phyloP scores from a whole-genome alignment of 2,113 vertebrate species.

The mouse (Mus musculus) region DNA sequence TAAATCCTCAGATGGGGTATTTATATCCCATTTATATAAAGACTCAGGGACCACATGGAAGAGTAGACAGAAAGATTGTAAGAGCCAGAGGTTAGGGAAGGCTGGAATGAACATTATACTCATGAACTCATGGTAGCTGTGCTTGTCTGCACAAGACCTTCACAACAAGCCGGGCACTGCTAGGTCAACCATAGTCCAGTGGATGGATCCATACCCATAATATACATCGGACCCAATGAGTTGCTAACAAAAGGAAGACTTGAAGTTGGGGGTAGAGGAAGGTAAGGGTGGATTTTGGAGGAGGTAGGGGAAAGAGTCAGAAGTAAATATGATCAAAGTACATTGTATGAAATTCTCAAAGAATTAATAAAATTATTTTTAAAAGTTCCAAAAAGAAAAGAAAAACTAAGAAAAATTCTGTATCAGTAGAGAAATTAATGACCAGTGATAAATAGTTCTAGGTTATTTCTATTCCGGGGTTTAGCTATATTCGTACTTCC shows the following conservation, averaged over 20 bases:
- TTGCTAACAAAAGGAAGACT: not conserved
- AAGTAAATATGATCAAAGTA: not conserved
- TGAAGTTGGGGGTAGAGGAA: not conserved
- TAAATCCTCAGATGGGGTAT: too few species aligned
- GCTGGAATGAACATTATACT: too few species aligned
- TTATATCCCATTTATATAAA: too few species aligned
- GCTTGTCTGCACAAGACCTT: too few species aligned
- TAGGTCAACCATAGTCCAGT: not conserved
- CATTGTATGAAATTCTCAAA: not conserved
- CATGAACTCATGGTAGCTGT: too few species aligned
- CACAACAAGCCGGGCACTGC: not conserved
- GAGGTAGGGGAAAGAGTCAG: not conserved
- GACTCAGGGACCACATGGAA: too few species aligned
- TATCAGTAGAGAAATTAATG: conserved; percentile 39
- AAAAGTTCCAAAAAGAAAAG: not conserved
- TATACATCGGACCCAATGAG: not conserved
- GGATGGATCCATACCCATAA: not conserved
- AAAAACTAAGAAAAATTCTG: not conserved
- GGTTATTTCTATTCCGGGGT: not conserved
- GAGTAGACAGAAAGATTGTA: too few species aligned
- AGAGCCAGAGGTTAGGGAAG: too few species aligned
- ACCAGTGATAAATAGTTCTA: not conserved
- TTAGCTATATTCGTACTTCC: not conserved
- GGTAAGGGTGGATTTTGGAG: not conserved
- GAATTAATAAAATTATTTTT: not conserved